Evolutionary conservation across 2,113 vertebrate genomes (phyloP), one percentile per base, ranked within the genome.

Genomic region (Merops nubicus): DNA sequence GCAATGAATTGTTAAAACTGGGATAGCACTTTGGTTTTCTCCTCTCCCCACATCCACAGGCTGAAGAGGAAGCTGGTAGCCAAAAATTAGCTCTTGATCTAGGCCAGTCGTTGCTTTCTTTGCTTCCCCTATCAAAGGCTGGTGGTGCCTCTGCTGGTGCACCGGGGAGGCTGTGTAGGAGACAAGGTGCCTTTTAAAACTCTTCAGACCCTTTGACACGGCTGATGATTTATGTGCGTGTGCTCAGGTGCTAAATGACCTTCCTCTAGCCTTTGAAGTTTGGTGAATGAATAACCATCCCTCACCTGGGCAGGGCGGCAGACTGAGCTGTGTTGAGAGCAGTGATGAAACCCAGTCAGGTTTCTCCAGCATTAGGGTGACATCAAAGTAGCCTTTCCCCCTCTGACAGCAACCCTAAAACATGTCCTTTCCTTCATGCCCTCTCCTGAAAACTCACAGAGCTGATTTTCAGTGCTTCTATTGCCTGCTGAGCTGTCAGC

Each of bases 221-320:
- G 68, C 60, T 79, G 69, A 67, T 91, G 95, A 94, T 92, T 94
- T 91, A 87, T 3, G 6, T 72, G 51, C 0, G 0, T 78, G 69
- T 92, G 43, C 73, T 85, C 53, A 85, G 69, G 84, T 91, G 87
- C 89, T 93, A 89, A 89, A 89, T 76, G 81, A 94, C 69, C 62
- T 89, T 89, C 60, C 64, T 75, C 18, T 62, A 72, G 36, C 5
- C 0, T 75, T 68, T 96, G 84, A 92, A 78, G 84, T 70, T 40
- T 56, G 40, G 38, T 78, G 43, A 92, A 87, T 91, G 74, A 96
- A 75, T 91, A 93, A 89, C 38, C 60, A 47, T 47, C 69, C 65
- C 73, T 87, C 74, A 78, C 64, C 78, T 48, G 56, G 57, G 70
- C 89, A 89, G 80, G 54, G 51, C 2, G 4, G 50, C 33, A 74